Evolutionary conservation across 2,888 invertebrate species (phyloP).

Genomic region (Linnaemya vulpina): DNA sequence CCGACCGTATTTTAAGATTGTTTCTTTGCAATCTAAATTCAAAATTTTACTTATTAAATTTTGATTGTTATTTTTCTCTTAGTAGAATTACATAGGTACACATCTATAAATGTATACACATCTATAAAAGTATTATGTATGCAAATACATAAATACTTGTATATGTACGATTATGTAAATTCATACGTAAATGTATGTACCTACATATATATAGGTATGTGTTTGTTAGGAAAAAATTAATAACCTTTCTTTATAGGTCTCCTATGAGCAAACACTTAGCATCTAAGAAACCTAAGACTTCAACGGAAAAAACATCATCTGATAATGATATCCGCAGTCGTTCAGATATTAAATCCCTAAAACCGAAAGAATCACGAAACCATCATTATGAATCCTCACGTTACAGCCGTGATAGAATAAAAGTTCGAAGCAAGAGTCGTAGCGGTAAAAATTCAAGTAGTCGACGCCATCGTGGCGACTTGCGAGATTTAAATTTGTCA

Average conservation of each 20-base stretch:
- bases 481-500: conserved; percentile 37
- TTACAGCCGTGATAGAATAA: conserved; percentile 68
- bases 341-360: conserved; percentile 77
- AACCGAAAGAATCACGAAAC: conserved; percentile 34
- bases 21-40: too few relatives aligned
- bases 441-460: conserved; percentile 27
- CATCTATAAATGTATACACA: too few relatives aligned
- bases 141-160: too few relatives aligned
- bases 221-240: not conserved
- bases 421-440: conserved; percentile 51
- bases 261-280: conserved; percentile 65
- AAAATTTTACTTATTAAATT: too few relatives aligned
- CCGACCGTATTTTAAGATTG: too few relatives aligned
- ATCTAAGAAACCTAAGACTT: conserved; percentile 57
- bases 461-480: conserved; percentile 29
- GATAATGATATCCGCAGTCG: conserved; percentile 78
- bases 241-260: conserved; percentile 74
- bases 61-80: too few relatives aligned
- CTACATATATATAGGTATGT: too few relatives aligned
- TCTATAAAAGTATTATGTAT: too few relatives aligned
- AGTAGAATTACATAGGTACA: not conserved
- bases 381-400: conserved; percentile 74
- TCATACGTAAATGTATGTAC: too few relatives aligned
- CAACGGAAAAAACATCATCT: conserved; percentile 63
- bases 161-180: too few relatives aligned